Evolutionary conservation across 2,797 vertebrate species (phyloP).

Genomic region (Craterocephalus amniculus): DNA sequence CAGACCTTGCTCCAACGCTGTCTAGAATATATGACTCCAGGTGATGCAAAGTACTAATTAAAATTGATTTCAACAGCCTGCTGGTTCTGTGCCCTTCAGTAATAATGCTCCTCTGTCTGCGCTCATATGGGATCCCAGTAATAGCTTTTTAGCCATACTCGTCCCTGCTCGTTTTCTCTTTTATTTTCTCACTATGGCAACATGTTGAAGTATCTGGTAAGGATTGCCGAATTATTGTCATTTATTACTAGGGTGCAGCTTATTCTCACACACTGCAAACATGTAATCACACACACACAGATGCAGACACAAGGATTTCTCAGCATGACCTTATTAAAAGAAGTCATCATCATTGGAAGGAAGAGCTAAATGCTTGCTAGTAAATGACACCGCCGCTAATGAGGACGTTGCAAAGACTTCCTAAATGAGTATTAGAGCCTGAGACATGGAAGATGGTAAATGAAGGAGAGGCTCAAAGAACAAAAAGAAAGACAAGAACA

Average conservation of each 20-base stretch:
- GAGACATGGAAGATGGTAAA: slow-evolving; percentile 21
- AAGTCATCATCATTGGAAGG: slow-evolving; percentile 60
- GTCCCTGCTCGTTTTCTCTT: neutral
- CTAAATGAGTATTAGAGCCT: slow-evolving; percentile 37
- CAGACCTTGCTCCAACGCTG: slow-evolving; percentile 45
- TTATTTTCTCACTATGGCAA: slow-evolving; percentile 19
- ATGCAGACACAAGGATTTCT: slow-evolving; percentile 36
- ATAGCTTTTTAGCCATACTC: slow-evolving; percentile 12
- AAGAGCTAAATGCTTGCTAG: slow-evolving; percentile 60
- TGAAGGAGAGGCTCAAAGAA: slow-evolving; percentile 7
- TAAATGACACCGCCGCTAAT: slow-evolving; percentile 67
- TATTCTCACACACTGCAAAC: neutral
- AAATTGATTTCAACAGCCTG: slow-evolving; percentile 74
- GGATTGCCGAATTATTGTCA: slow-evolving; percentile 36
- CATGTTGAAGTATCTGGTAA: slow-evolving; percentile 45
- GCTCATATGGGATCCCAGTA: slow-evolving; percentile 13
- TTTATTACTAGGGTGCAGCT: slow-evolving; percentile 37
- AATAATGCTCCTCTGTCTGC: slow-evolving; percentile 35
- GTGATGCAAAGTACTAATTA: slow-evolving; percentile 67
- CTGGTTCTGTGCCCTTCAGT: slow-evolving; percentile 79
- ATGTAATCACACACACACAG: slow-evolving; percentile 7
- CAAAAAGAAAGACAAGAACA: slow-evolving; percentile 14
- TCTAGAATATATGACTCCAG: slow-evolving; percentile 62
- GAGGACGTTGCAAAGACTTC: slow-evolving; percentile 55
- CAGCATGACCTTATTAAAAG: slow-evolving; percentile 74